phyloP scores from a whole-genome alignment of 1,140 invertebrate genomes.

The Globodera ellingtonae region DNA sequence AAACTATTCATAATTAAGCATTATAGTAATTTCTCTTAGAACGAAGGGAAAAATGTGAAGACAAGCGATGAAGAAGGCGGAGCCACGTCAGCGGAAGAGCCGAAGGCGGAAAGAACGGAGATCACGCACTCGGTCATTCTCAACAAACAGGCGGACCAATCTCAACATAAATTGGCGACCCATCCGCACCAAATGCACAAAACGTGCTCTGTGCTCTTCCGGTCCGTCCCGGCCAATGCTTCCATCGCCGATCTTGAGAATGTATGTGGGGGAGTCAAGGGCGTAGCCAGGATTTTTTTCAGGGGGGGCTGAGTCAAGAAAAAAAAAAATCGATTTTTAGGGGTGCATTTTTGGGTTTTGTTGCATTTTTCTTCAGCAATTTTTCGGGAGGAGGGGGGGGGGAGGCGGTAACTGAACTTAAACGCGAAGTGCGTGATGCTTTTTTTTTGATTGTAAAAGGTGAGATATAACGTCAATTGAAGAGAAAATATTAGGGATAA shows the following conservation, averaged over 20 bases:
- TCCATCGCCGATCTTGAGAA: conserved; percentile 94
- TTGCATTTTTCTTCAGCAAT: too few species aligned
- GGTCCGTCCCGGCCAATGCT: conserved; percentile 90
- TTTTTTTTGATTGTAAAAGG: too few species aligned
- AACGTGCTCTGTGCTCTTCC: conserved; percentile 92
- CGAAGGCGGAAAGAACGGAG: conserved; percentile 7
- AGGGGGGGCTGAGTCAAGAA: too few species aligned
- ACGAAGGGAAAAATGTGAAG: neutral
- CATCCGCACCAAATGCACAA: conserved; percentile 73
- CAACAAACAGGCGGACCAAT: conserved; percentile 58
- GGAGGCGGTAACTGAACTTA: too few species aligned
- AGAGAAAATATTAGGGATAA: too few species aligned
- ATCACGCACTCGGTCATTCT: conserved; percentile 20
- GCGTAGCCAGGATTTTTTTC: too few species aligned
- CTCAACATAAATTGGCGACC: neutral
- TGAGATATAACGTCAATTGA: too few species aligned
- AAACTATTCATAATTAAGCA: neutral
- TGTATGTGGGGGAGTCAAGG: conserved; percentile 72
- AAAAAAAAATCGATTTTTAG: too few species aligned
- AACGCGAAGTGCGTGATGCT: too few species aligned
- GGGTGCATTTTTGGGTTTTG: too few species aligned
- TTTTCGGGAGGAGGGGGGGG: too few species aligned
- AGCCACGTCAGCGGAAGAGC: conserved; percentile 32
- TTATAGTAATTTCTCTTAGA: neutral
- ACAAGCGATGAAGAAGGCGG: conserved; percentile 29